phyloP scores from a whole-genome alignment of 1,140 invertebrate species.

The Drosophila persimilis region DNA sequence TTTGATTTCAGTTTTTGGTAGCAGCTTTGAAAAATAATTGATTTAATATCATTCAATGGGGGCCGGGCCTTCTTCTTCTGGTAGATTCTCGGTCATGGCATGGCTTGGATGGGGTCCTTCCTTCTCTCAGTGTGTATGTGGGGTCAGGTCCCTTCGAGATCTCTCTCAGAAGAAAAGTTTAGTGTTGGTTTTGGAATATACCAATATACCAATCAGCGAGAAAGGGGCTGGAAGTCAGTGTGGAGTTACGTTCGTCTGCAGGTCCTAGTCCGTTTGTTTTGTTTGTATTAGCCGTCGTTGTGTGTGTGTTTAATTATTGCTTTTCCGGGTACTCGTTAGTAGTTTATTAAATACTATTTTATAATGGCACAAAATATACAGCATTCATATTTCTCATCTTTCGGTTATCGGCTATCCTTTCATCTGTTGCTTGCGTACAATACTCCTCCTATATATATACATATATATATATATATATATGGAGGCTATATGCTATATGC shows the following conservation, averaged over 20 bases:
- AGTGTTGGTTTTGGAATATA: conserved; percentile 17
- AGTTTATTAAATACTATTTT: conserved; percentile 65
- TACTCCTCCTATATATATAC: conserved; percentile 11
- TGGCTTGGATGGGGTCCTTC: conserved; percentile 3
- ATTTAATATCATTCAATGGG: conserved; percentile 3
- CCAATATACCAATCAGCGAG: conserved; percentile 7
- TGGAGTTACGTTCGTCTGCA: conserved; percentile 37
- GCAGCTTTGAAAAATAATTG: conserved; percentile 22
- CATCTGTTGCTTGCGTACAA: conserved; percentile 7
- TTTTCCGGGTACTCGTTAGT: conserved; percentile 46
- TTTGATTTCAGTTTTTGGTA: conserved; percentile 37
- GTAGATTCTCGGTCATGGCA: conserved; percentile 26
- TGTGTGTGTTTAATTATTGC: conserved; percentile 47
- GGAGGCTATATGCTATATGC: conserved; percentile 28
- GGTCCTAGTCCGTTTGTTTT: conserved; percentile 42
- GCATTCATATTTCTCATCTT: conserved; percentile 55
- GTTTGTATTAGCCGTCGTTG: conserved; percentile 51
- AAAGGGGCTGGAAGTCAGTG: conserved; percentile 8
- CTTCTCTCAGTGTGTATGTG: conserved; percentile 3
- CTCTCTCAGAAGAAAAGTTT: conserved; percentile 3
- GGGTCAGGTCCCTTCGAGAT: conserved; percentile 2
- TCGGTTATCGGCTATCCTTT: conserved; percentile 16
- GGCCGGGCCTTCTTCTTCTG: neutral
- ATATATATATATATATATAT: conserved; percentile 21
- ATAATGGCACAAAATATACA: conserved; percentile 82